Evolutionary conservation across 2,888 invertebrate species (phyloP).

Genomic region (Coronaproctus castanopsis): DNA sequence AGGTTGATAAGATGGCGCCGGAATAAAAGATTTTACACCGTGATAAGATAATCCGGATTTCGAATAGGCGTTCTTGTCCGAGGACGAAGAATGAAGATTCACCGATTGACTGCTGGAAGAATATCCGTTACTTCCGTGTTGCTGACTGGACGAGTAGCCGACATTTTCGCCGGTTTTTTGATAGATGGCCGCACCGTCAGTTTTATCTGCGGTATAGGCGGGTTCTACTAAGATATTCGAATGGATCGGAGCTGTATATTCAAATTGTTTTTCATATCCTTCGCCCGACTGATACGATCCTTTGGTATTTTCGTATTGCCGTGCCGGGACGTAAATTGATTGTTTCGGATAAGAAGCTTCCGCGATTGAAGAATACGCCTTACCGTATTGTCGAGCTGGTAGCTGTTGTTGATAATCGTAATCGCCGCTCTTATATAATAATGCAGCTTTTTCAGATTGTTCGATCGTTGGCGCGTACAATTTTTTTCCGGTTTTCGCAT

Average conservation of each 20-base stretch:
- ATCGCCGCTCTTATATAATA: too few relatives aligned
- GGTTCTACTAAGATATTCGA: too few relatives aligned
- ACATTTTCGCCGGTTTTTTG: not conserved
- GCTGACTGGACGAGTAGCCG: not conserved
- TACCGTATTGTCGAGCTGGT: not conserved
- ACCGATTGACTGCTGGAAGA: not conserved
- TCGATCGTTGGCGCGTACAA: not conserved
- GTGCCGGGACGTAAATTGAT: not conserved
- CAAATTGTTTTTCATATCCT: not conserved
- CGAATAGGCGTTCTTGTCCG: not conserved
- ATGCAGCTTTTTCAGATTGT: not conserved
- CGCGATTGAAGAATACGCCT: not conserved
- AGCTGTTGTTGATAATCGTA: too few relatives aligned
- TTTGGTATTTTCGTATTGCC: not conserved
- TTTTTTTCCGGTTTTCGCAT: too few relatives aligned
- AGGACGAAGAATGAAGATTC: not conserved
- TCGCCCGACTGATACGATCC: not conserved
- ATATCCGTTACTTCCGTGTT: not conserved
- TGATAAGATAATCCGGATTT: not conserved
- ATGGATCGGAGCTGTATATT: too few relatives aligned
- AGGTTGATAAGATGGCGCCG: too few relatives aligned
- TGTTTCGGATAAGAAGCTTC: not conserved
- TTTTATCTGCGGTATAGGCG: not conserved
- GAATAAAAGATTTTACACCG: not conserved
- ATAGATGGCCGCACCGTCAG: not conserved